Evolutionary conservation across 2,113 vertebrate genomes (phyloP).

Genomic region (Noturus placidus): DNA sequence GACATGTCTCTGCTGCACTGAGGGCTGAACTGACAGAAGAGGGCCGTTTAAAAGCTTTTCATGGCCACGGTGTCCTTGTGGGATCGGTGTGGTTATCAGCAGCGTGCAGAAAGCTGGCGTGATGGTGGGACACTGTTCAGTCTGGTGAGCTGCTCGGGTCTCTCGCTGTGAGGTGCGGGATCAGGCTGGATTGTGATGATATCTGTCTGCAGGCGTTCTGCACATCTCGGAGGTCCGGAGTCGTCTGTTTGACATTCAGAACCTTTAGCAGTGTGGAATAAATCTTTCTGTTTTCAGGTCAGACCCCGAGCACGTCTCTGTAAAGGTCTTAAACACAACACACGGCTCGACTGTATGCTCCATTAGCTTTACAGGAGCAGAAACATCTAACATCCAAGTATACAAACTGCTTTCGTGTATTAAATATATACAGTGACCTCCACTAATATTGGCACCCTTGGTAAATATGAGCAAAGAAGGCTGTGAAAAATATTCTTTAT

Average conservation of each 20-base stretch:
- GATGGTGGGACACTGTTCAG: neutral
- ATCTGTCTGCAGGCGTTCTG: neutral
- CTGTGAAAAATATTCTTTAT: no score
- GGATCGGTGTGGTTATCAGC: neutral
- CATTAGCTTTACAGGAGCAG: neutral
- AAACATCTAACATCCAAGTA: neutral
- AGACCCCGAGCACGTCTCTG: neutral
- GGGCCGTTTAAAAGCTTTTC: neutral
- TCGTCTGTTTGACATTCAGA: neutral
- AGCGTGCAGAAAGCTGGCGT: neutral
- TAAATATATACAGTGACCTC: neutral
- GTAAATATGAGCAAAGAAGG: no score
- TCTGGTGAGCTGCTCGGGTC: neutral
- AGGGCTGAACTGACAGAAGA: neutral
- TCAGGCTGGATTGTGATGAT: neutral
- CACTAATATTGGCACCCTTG: no score
- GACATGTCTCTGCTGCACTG: neutral
- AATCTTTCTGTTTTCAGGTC: neutral
- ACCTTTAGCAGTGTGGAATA: neutral
- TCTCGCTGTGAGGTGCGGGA: neutral
- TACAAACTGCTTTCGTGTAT: neutral
- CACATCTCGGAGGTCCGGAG: neutral
- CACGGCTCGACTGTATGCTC: no score
- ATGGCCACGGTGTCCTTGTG: neutral
- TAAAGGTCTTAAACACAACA: neutral